These are phyloP conservation scores for Iselma pallidipennis DNA, from an alignment of 2,888 invertebrate genomes.

Conservation along the genomic window DNA sequence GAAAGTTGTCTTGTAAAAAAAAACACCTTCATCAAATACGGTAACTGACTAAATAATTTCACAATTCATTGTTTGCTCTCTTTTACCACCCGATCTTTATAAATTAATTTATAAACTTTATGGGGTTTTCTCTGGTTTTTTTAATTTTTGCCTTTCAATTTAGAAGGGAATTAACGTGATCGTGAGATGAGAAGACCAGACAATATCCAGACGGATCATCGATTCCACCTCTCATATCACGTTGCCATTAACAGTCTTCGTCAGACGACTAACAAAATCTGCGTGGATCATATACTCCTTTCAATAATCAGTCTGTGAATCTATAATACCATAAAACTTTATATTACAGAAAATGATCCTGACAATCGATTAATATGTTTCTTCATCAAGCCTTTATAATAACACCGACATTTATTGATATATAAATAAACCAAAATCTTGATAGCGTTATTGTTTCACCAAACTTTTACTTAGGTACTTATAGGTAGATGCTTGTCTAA, in stretches of 20 bases:
- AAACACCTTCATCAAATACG: not conserved
- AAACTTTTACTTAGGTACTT: too few species aligned
- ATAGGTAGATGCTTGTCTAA: too few species aligned
- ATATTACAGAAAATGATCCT: not conserved
- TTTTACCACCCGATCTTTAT: not conserved
- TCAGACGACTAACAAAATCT: conserved; percentile 14
- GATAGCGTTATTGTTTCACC: too few species aligned
- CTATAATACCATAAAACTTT: not conserved
- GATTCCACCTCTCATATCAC: conserved; percentile 11
- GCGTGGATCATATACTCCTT: not conserved
- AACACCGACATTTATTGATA: too few species aligned
- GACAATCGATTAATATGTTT: not conserved
- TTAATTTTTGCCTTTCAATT: not conserved
- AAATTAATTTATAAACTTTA: not conserved
- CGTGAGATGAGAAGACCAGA: conserved; percentile 10
- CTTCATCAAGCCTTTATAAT: too few species aligned
- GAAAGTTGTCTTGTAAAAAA: not conserved
- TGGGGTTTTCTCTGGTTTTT: not conserved
- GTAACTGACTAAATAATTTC: not conserved
- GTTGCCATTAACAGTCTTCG: conserved; percentile 14
- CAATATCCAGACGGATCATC: conserved; percentile 17
- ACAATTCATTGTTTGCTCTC: not conserved
- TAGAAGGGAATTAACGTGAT: not conserved
- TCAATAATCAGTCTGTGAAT: not conserved
- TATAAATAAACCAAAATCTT: too few species aligned